phyloP scores from a whole-genome alignment of 2,113 vertebrate genomes.

The Xenopus laevis region DNA sequence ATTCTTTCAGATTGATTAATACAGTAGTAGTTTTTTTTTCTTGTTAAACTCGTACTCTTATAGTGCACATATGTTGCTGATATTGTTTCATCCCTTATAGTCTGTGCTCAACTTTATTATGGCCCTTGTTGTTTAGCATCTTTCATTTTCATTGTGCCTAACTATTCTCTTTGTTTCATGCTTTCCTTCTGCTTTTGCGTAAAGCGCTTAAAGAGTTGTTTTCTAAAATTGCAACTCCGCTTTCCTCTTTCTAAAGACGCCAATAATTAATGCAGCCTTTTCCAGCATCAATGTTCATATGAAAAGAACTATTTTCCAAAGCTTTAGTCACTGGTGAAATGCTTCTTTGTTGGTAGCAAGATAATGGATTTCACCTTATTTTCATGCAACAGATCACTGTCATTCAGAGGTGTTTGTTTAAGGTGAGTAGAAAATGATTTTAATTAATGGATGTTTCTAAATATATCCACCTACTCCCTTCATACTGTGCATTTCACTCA shows the following conservation, averaged over 20 bases:
- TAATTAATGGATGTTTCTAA: slow-evolving; percentile 56
- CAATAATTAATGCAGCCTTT: not conserved
- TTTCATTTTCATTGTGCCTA: too few relatives aligned
- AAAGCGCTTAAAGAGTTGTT: not conserved
- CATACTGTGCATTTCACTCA: slow-evolving; percentile 20
- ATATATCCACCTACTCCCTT: slow-evolving; percentile 39
- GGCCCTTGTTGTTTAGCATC: too few relatives aligned
- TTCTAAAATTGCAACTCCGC: not conserved
- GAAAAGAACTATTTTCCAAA: slow-evolving; percentile 46
- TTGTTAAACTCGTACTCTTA: too few relatives aligned
- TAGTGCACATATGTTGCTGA: too few relatives aligned
- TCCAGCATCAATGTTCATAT: slow-evolving; percentile 38
- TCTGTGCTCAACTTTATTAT: too few relatives aligned
- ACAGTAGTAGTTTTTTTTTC: too few relatives aligned
- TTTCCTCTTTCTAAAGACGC: slow-evolving; percentile 17
- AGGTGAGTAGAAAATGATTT: slow-evolving; percentile 50
- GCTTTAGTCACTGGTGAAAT: slow-evolving; percentile 41
- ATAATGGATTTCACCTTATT: slow-evolving; percentile 52
- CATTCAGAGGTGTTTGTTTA: slow-evolving; percentile 47
- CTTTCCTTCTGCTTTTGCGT: too few relatives aligned
- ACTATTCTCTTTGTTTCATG: too few relatives aligned
- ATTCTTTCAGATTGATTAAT: too few relatives aligned
- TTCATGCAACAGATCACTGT: slow-evolving; percentile 45
- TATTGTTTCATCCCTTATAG: too few relatives aligned
- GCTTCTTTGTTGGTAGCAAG: slow-evolving; percentile 45